Evolutionary conservation across 2,888 invertebrate genomes (phyloP).

Genomic region (Trileptium ribeirensis): DNA sequence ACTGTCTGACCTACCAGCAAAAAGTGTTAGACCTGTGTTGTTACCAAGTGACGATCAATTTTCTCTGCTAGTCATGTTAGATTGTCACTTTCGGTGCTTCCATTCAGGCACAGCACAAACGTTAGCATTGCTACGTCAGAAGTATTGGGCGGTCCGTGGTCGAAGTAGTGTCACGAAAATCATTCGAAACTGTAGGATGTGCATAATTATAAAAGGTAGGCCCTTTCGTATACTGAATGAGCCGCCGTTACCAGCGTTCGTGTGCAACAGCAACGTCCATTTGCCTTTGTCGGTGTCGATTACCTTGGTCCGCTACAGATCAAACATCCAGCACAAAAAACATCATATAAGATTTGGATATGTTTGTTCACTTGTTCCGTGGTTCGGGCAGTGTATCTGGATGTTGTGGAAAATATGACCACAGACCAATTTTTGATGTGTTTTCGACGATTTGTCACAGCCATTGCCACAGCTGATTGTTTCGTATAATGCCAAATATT

Average conservation of each 20-base stretch:
- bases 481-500: background rate
- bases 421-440: slow-evolving; percentile 44
- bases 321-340: slow-evolving; percentile 36
- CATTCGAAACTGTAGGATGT: background rate
- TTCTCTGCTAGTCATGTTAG: background rate
- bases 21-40: background rate
- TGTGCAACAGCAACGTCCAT: background rate
- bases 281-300: slow-evolving; percentile 45
- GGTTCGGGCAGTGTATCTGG: slow-evolving; percentile 50
- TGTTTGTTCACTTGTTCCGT: slow-evolving; percentile 51
- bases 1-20: background rate
- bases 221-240: background rate
- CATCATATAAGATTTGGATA: slow-evolving; percentile 43
- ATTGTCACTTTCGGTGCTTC: background rate
- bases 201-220: background rate
- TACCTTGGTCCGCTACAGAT: slow-evolving; percentile 50
- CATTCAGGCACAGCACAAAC: slow-evolving; percentile 1
- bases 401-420: slow-evolving; percentile 45
- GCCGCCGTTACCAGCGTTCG: background rate
- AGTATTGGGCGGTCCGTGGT: background rate
- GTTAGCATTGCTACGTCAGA: background rate
- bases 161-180: background rate
- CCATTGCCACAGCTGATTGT: background rate
- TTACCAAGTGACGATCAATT: slow-evolving; percentile 3
- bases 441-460: slow-evolving; percentile 44